phyloP scores from a whole-genome alignment of 2,797 vertebrate genomes.

The Clarias laeviceps region DNA sequence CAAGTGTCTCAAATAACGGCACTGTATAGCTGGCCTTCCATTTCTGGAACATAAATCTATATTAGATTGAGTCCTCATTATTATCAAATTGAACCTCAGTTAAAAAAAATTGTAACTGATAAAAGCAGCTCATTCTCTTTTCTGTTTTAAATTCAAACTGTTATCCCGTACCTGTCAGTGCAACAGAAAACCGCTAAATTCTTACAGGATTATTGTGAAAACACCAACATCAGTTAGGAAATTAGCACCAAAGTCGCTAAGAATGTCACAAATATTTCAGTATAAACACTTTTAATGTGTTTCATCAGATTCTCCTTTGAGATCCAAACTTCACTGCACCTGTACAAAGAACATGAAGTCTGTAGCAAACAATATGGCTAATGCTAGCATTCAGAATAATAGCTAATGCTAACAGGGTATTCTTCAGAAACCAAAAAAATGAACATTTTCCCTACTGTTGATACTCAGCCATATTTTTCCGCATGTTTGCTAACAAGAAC shows the following conservation, averaged over 20 bases:
- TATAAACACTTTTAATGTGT: not conserved
- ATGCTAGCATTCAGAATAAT: not conserved
- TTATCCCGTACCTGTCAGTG: not conserved
- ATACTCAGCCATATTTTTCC: not conserved
- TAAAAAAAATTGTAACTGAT: not conserved
- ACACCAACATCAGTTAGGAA: not conserved
- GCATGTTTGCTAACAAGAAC: not conserved
- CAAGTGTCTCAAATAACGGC: not conserved
- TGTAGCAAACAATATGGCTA: not conserved
- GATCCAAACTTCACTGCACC: not conserved
- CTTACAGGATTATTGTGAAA: not conserved
- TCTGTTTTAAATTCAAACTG: not conserved
- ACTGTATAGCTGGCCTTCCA: not conserved
- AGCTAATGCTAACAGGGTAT: not conserved
- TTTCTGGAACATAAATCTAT: not conserved
- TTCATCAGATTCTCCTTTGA: not conserved
- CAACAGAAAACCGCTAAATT: not conserved
- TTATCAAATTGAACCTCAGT: too few relatives aligned
- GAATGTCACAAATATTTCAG: not conserved
- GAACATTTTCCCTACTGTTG: not conserved
- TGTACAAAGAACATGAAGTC: not conserved
- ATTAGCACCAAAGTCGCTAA: not conserved
- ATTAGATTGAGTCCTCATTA: not conserved
- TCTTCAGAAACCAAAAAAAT: not conserved
- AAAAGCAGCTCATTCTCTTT: not conserved